Conservation (phyloP, 2,888 invertebrate genomes). For the Pocota personata region DNA sequence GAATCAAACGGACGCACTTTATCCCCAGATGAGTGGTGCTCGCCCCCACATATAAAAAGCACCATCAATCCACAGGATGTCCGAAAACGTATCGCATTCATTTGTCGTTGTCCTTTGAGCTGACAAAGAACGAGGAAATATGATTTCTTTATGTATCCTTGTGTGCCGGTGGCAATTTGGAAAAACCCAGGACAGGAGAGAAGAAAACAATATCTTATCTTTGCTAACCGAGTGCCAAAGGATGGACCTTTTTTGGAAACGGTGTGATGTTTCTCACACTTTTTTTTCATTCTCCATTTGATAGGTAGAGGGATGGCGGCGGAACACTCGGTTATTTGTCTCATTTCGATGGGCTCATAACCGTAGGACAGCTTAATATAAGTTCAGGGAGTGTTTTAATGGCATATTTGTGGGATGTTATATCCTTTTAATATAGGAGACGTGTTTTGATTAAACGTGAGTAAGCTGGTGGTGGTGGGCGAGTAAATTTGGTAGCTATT, state of each 20-base stretch:
- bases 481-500: conserved; percentile 18
- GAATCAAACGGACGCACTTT: not conserved
- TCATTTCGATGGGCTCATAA: conserved; percentile 27
- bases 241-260: not conserved
- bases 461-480: not conserved
- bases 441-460: conserved; percentile 53
- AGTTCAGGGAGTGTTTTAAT: conserved; percentile 22
- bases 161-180: not conserved
- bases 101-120: conserved; percentile 37
- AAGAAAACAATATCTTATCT: conserved; percentile 18
- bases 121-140: conserved; percentile 16
- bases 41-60: conserved; percentile 14
- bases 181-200: not conserved
- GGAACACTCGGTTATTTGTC: not conserved
- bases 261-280: not conserved
- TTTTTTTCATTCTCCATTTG: not conserved
- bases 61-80: conserved; percentile 47
- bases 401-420: conserved; percentile 18
- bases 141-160: conserved; percentile 24
- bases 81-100: conserved; percentile 55
- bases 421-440: conserved; percentile 50
- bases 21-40: not conserved
- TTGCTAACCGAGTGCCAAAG: conserved; percentile 17
- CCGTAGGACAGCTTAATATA: conserved; percentile 29
- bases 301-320: not conserved